Base-by-base conservation (phyloP, 2,888 invertebrate species). In the Cataglyphis rosenhaueri region DNA sequence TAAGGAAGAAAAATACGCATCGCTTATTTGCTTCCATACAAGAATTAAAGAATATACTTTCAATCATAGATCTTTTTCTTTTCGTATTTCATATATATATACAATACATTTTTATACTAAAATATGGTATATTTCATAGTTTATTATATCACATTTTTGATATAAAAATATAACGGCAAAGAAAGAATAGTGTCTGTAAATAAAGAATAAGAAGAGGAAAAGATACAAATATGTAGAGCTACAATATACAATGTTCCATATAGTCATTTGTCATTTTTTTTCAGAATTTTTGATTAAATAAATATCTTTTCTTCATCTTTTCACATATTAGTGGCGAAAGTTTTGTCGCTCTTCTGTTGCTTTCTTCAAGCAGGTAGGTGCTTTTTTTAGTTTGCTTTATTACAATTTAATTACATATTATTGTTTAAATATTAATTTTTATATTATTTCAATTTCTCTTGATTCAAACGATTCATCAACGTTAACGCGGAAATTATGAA, bases 321-420 rank as follows among this genome's bases (percentile, higher is more conserved):
- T n/a, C n/a, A 52, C 18, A 59, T 59, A 64, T 74, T 64, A 35
- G 8, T 25, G 25, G 71, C 59, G 35, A 71, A 79, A 79, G 48
- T 18, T 61, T 79, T 70, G 44, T 64, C 29, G 41, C 32, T 38
- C 66, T 81, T 84, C n/a, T 25, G 41, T 48, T 32, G 48, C 65
- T 52, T 29, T 44, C 66, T 76, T 65, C 64, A 59, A 61, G 55
- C 76, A 84, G 85, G 85, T 85, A 85, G 83, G 84, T 78, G 75
- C 73, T 79, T 70, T 85, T 88, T 65, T 66, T 48, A 41, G 44
- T 59, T 74, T 41, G 52, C 25, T 64, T 48, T 32, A 41, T 64
- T 73, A 25, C 12, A 18, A 29, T 62, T 15, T 64, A 48, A 55
- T 65, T 55, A 41, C 12, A 35, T 59, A 57, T 35, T 44, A 38